Evolutionary conservation across 2,797 vertebrate species (phyloP).

Genomic region (Borostomias antarcticus): DNA sequence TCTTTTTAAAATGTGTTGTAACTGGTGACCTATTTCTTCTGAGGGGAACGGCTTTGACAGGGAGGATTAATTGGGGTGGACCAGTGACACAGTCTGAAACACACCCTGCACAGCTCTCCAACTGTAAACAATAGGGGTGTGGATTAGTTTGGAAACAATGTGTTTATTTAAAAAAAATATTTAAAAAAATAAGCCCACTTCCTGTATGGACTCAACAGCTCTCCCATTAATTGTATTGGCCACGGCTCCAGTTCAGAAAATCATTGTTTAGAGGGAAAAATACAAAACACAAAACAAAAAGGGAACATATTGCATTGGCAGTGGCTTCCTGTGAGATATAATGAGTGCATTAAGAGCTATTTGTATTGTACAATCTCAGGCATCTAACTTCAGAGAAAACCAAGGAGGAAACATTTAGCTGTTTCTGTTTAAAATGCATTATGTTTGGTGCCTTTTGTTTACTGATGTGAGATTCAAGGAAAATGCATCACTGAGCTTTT

Average conservation of each 20-base stretch:
- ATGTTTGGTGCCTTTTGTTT: conserved; percentile 52
- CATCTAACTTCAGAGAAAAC: conserved; percentile 56
- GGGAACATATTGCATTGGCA: conserved; percentile 59
- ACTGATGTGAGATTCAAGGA: conserved; percentile 52
- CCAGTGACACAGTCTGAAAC: conserved; percentile 60
- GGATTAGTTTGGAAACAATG: conserved; percentile 87
- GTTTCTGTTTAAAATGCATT: conserved; percentile 65
- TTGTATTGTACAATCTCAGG: conserved; percentile 58
- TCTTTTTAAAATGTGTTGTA: conserved; percentile 42
- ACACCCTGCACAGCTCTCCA: conserved; percentile 71
- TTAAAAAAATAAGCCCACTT: no score
- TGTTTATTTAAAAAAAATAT: conserved; percentile 88
- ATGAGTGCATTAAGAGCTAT: conserved; percentile 58
- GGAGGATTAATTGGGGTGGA: conserved; percentile 56
- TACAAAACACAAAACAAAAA: conserved; percentile 65
- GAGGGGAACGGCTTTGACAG: conserved; percentile 68
- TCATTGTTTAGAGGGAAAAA: conserved; percentile 73
- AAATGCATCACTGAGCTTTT: conserved; percentile 59
- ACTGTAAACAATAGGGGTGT: conserved; percentile 84
- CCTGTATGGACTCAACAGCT: conserved; percentile 79
- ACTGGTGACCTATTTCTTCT: conserved; percentile 40
- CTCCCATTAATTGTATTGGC: conserved; percentile 82
- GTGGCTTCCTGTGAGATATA: conserved; percentile 73
- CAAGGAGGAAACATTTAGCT: conserved; percentile 52
- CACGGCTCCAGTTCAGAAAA: conserved; percentile 72